phyloP scores from a whole-genome alignment of 2,113 vertebrate genomes.

The cattle (Bos taurus) region DNA sequence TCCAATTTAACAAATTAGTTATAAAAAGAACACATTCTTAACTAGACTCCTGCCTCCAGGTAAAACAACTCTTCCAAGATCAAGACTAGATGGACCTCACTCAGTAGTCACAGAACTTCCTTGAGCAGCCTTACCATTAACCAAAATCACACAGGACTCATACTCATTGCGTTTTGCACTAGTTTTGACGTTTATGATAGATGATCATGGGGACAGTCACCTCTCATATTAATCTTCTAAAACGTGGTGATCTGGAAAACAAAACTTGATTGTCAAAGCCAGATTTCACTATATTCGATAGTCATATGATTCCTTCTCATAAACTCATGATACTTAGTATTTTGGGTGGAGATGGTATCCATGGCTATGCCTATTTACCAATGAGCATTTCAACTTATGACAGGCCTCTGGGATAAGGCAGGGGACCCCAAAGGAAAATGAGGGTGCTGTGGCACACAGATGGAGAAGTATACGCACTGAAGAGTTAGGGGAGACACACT shows the following conservation, averaged over 20 bases:
- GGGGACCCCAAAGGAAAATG: background rate
- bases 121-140: fast-evolving
- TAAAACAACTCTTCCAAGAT: background rate
- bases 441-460: background rate
- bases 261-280: background rate
- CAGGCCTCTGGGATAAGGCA: background rate
- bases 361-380: too few species aligned
- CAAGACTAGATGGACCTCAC: background rate
- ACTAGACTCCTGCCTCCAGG: background rate
- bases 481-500: background rate
- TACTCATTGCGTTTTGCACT: fast-evolving
- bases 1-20: background rate
- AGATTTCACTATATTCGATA: background rate
- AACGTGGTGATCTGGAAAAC: background rate
- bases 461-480: background rate
- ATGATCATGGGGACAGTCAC: fast-evolving
- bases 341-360: background rate
- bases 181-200: too few species aligned
- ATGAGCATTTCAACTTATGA: background rate
- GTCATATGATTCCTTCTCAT: background rate
- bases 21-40: background rate
- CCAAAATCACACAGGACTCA: background rate
- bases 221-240: background rate
- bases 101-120: too few species aligned
- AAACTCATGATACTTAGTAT: background rate